Percentiles rank a stretch among this genome's conserved stretches.
Evolutionary conservation across 2,797 vertebrate genomes (phyloP).

Genomic region (Micromesistius poutassou): DNA sequence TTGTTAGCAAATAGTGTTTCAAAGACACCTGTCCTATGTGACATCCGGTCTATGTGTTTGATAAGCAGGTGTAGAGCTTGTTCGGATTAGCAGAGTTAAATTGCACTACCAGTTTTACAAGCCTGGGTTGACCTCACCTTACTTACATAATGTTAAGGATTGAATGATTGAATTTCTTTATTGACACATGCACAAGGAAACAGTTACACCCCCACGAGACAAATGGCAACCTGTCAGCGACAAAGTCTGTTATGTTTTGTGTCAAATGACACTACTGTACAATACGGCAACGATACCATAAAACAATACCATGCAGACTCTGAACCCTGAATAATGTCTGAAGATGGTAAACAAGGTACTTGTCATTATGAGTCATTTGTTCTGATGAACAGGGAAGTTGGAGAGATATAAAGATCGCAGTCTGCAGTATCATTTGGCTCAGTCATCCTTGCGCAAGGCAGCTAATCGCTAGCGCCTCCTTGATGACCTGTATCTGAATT

Average conservation of each 20-base stretch:
- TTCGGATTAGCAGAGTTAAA: neutral
- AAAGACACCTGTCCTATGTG: neutral
- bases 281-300: too few relatives aligned
- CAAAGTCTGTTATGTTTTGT: too few relatives aligned
- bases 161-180: too few relatives aligned
- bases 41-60: neutral
- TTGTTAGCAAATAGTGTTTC: too few relatives aligned
- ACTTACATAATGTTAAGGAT: neutral
- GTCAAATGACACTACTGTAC: too few relatives aligned
- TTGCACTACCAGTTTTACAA: neutral
- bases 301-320: neutral
- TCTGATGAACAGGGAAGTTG: neutral
- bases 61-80: neutral
- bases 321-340: neutral
- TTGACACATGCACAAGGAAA: too few relatives aligned
- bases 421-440: neutral
- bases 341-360: neutral
- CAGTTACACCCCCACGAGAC: neutral
- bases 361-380: neutral
- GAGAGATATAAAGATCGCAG: neutral
- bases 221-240: too few relatives aligned
- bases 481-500: neutral
- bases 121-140: too few relatives aligned
- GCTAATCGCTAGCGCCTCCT: too few relatives aligned
- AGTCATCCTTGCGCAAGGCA: neutral